Evolutionary conservation across 2,113 vertebrate species (phyloP).

Genomic region (Atractosteus spatula): DNA sequence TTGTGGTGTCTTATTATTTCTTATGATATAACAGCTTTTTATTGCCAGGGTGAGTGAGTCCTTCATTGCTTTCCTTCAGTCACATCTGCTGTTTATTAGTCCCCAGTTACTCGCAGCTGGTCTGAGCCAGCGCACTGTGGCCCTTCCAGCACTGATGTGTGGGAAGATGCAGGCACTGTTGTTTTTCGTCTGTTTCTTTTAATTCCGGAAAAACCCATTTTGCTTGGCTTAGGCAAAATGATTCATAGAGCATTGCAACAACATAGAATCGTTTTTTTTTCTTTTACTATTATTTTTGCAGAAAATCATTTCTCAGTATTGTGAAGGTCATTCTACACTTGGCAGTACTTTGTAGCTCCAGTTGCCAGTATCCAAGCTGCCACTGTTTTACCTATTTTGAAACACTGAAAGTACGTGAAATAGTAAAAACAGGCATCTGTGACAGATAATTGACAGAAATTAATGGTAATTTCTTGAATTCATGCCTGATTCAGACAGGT

Average conservation of each 20-base stretch:
- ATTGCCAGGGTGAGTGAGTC: slow-evolving; percentile 11
- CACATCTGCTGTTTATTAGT: slow-evolving; percentile 28
- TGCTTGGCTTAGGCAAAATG: slow-evolving; percentile 6
- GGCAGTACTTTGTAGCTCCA: background rate
- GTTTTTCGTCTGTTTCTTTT: background rate
- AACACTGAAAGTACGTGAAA: too few relatives aligned
- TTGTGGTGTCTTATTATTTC: slow-evolving; percentile 12
- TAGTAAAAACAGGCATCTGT: too few relatives aligned
- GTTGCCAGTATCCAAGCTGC: slow-evolving; percentile 18
- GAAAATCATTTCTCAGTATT: slow-evolving; percentile 19
- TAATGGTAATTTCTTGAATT: too few relatives aligned
- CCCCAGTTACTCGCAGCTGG: background rate
- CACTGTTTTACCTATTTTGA: background rate
- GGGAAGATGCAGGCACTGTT: slow-evolving; percentile 11
- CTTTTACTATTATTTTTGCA: background rate
- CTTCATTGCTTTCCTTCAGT: slow-evolving; percentile 3
- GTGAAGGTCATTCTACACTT: background rate
- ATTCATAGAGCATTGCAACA: slow-evolving; percentile 5
- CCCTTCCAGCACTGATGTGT: background rate
- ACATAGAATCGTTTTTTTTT: background rate
- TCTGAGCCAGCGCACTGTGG: background rate
- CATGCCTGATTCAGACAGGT: too few relatives aligned
- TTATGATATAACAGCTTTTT: slow-evolving; percentile 18
- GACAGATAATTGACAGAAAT: too few relatives aligned
- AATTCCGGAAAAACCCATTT: slow-evolving; percentile 10